Base-by-base conservation (phyloP, 2,888 invertebrate genomes). In the Dasysyrphus albostriatus region DNA sequence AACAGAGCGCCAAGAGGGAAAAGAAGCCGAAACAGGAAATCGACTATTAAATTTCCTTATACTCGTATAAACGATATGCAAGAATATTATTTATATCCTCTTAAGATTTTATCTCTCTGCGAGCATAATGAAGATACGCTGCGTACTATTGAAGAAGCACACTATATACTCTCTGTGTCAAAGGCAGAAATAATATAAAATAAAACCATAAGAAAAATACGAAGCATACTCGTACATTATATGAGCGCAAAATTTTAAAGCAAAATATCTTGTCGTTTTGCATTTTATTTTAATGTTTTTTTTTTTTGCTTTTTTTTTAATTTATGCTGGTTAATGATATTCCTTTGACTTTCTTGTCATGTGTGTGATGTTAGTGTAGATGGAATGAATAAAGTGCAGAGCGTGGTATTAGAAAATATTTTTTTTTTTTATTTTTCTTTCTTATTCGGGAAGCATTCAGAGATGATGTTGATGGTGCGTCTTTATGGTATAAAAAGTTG, bases 321-420 rank as follows among this genome's bases (percentile, higher is more conserved):
- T 83, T 78, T 75, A 87, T 78, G 78, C 74, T 82, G 85, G 78
- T 82, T 87, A 87, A 82, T 82, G 82, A 74, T 87, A 87, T 78
- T 78, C 85, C 82, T 87, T 87, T 82, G 84, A 85, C 44, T 73
- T 29, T 73, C 19, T 47, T 58, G 19, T 58, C 59, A 32, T 29
- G 58, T 59, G 65, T 85, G 72, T 67, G 49, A 6, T 65, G 67
- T 4, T 12, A 19, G 49, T 34, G 32, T 16, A 39, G 34, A 51
- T 16, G 47, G 34, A 51, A 65, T 65, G 73, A 14, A 83, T 61
- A 70, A 61, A 79, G 79, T 74, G 56, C 69, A 79, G 49, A 47
- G 79, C 69, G 69, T 56, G 61, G 61, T 74, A 69, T 78, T 79
- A 61, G 83, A 74, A 78, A 54, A 44, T n/a, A 24, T 56, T 47